Evolutionary conservation across 2,797 vertebrate species (phyloP).

Genomic region (Iguana delicatissima): DNA sequence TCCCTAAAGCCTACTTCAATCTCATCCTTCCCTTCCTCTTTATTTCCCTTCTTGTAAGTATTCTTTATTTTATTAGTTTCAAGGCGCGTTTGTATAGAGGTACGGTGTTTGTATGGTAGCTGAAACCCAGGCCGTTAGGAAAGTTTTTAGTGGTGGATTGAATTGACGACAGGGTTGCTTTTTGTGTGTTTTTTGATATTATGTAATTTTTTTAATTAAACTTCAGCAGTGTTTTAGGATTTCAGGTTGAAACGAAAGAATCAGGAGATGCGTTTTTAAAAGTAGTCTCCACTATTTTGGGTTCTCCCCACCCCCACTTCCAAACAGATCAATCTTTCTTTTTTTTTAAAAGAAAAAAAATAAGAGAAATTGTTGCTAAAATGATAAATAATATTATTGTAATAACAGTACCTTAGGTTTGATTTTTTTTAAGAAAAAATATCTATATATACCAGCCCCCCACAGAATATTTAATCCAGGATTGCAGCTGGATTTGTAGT

Average conservation of each 20-base stretch:
- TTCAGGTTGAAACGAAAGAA: conserved; percentile 38
- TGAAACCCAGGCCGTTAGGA: conserved; percentile 22
- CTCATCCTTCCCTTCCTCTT: too few species aligned
- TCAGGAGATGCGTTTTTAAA: conserved; percentile 33
- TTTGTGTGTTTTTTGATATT: conserved; percentile 44
- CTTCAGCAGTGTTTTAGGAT: conserved; percentile 42
- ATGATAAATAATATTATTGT: conserved; percentile 27
- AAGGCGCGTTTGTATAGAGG: conserved; percentile 48
- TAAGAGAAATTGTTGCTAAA: conserved; percentile 26
- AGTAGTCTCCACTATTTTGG: conserved; percentile 27
- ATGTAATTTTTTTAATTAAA: conserved; percentile 53
- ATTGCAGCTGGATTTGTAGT: not conserved
- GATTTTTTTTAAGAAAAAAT: not conserved
- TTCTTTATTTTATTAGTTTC: conserved; percentile 46
- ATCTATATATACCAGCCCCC: conserved; percentile 36
- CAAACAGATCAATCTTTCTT: conserved; percentile 9
- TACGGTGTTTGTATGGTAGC: conserved; percentile 51
- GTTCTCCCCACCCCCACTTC: not conserved
- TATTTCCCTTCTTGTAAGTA: conserved; percentile 31
- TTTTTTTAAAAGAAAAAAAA: conserved; percentile 3
- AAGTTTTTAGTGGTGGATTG: conserved; percentile 33
- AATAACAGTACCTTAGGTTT: conserved; percentile 32
- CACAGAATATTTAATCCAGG: not conserved
- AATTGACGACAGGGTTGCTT: conserved; percentile 41
- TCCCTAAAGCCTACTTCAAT: not conserved